Evolutionary conservation across 1,140 invertebrate genomes (phyloP), one percentile per base, ranked within the genome.

Genomic region (Leptoteleia sp.): DNA sequence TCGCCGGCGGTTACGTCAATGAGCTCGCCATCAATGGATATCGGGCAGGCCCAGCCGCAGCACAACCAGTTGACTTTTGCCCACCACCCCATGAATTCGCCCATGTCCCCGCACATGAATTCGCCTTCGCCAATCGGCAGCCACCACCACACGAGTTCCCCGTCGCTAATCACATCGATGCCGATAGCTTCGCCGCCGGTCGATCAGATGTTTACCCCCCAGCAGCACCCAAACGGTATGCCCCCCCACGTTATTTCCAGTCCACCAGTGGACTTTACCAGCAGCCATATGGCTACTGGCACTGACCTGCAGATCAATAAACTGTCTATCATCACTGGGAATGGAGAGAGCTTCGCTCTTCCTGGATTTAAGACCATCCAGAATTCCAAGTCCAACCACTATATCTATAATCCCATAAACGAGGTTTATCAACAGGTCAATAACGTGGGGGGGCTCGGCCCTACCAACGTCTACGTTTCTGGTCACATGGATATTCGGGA

Each of bases 141-240:
- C 38, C 84, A 81, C 42, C 84, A 83, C 17, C 87, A 86, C 84
- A 85, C 87, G 87, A 88, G 85, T 9, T 80, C 84, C 33, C 85
- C 85, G 11, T 81, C 82, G 70, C 83, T 84, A 83, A 83, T 84
- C 75, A 70, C 85, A 90, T 88, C 88, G 82, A 86, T 89, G 76
- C 88, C 90, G 86, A 89, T 90, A 89, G 90, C n/a, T n/a, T n/a
- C 91, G 57, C 85, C 90, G 76, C 90, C 91, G 88, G 91, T 91
- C 2, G 52, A 15, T 0, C 48, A 33, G 90, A 90, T 91, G 82
- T 90, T 89, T 92, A 91, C 83, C 84, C 75, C 90, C 87, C 91
- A 91, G 90, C 92, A 89, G 89, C 93, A 94, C 93, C 93, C 93
- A 94, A 94, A 94, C 93, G 93, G 89, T 91, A 92, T 92, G 92